A percentile compares a stretch with the other conserved stretches of the same genome.
Conservation (phyloP, 1,140 invertebrate species). For the Akabosia matsudoensis region DNA sequence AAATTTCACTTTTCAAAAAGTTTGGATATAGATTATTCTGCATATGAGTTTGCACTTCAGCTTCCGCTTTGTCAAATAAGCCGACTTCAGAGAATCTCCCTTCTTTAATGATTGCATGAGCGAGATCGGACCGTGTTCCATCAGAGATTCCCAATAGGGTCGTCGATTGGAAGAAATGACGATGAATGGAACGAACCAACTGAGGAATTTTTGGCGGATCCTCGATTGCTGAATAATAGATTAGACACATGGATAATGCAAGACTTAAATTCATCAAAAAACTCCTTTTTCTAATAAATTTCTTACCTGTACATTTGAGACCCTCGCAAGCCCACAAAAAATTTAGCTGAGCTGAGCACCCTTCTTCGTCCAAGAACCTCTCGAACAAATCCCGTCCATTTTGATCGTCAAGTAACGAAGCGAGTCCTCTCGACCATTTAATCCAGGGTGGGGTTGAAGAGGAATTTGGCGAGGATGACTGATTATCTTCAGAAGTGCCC, state of each 20-base stretch:
- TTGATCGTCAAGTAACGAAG: slow-evolving; percentile 75
- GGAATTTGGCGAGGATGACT: slow-evolving; percentile 18
- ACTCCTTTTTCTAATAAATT: too few species aligned
- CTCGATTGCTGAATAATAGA: not conserved
- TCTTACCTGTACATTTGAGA: slow-evolving; percentile 57
- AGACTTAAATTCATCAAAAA: not conserved
- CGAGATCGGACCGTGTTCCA: slow-evolving; percentile 22
- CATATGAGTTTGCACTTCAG: slow-evolving; percentile 75
- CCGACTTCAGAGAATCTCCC: slow-evolving; percentile 44
- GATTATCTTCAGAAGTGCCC: slow-evolving; percentile 9
- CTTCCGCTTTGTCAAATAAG: slow-evolving; percentile 68
- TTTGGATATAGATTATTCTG: slow-evolving; percentile 81
- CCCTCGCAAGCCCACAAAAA: slow-evolving; percentile 92
- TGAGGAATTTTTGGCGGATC: slow-evolving; percentile 34
- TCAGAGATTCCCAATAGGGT: slow-evolving; percentile 22
- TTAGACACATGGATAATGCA: not conserved
- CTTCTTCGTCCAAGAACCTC: slow-evolving; percentile 76
- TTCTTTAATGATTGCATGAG: slow-evolving; percentile 19
- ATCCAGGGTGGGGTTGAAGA: slow-evolving; percentile 67
- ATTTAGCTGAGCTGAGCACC: slow-evolving; percentile 64
- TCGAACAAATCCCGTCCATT: slow-evolving; percentile 77
- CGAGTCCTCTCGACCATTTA: slow-evolving; percentile 79
- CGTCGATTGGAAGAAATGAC: slow-evolving; percentile 22
- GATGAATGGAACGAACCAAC: slow-evolving; percentile 30
- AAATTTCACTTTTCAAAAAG: slow-evolving; percentile 85